Conservation (phyloP, 2,113 vertebrate species). For the Clinocottus analis region DNA sequence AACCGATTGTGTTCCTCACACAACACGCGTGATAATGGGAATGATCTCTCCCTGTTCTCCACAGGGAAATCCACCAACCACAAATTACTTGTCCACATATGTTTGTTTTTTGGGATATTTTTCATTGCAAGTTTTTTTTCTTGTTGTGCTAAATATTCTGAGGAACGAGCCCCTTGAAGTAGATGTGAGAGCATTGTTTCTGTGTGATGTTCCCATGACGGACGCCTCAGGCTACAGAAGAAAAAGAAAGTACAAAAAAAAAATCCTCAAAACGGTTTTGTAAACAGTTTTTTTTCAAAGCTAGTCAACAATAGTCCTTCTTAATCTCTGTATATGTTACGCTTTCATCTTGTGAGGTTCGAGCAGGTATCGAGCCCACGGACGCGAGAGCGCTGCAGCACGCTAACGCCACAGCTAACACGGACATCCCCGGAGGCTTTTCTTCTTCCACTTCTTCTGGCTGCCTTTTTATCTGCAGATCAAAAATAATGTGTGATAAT, state of each 20-base stretch:
- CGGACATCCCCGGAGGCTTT: slow-evolving; percentile 8
- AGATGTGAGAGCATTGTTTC: slow-evolving; percentile 12
- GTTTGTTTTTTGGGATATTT: background rate
- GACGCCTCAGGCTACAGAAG: slow-evolving; percentile 19
- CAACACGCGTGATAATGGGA: slow-evolving; percentile 29
- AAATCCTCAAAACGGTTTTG: slow-evolving; percentile 41
- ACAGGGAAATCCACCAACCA: slow-evolving; percentile 44
- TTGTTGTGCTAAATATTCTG: slow-evolving; percentile 14
- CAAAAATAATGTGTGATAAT: slow-evolving; percentile 42
- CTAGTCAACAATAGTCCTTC: slow-evolving; percentile 19
- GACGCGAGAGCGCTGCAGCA: background rate
- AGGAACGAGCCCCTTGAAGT: slow-evolving; percentile 5
- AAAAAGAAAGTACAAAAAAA: slow-evolving; percentile 25
- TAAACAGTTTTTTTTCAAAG: slow-evolving; percentile 49
- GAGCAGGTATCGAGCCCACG: slow-evolving; percentile 9
- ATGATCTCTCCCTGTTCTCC: slow-evolving; percentile 21
- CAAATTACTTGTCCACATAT: background rate
- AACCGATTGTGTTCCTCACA: slow-evolving; percentile 28
- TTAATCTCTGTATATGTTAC: slow-evolving; percentile 35
- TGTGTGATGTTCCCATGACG: slow-evolving; percentile 41
- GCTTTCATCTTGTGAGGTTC: slow-evolving; percentile 34
- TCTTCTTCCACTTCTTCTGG: background rate
- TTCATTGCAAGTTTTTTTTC: background rate
- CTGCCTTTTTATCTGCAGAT: slow-evolving; percentile 35
- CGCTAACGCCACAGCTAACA: slow-evolving; percentile 8